Conservation (phyloP, 2,888 invertebrate species). For the Galeruca laticollis region DNA sequence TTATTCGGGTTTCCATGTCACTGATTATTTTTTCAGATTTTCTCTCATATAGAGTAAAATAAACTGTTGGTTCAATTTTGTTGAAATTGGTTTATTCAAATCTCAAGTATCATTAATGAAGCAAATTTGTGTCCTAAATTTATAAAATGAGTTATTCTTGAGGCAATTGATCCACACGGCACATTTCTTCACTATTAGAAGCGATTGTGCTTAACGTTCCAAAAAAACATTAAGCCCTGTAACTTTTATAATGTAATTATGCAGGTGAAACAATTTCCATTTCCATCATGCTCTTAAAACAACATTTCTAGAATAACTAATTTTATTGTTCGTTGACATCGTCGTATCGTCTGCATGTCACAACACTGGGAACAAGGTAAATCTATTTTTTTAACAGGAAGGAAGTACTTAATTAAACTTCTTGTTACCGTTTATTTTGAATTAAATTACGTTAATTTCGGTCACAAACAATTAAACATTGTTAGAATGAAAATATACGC, state of each 20-base stretch:
- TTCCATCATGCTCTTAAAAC: slow-evolving; percentile 16
- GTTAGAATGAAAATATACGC: slow-evolving; percentile 46
- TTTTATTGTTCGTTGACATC: slow-evolving; percentile 37
- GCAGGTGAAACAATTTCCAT: neutral
- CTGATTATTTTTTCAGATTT: too few species aligned
- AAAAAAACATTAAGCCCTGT: too few species aligned
- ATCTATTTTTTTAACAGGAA: slow-evolving; percentile 45
- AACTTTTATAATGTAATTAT: neutral
- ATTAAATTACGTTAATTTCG: slow-evolving; percentile 49
- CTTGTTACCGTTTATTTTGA: slow-evolving; percentile 49
- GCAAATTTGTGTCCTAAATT: too few species aligned
- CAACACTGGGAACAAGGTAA: slow-evolving; percentile 35
- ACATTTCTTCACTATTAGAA: too few species aligned
- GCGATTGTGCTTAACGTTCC: too few species aligned
- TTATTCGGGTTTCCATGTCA: too few species aligned
- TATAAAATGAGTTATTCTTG: too few species aligned
- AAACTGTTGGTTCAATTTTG: too few species aligned
- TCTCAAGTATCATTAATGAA: too few species aligned
- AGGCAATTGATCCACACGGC: too few species aligned
- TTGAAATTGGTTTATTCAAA: too few species aligned
- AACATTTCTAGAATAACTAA: slow-evolving; percentile 30
- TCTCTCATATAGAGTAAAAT: too few species aligned
- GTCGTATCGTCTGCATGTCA: slow-evolving; percentile 33
- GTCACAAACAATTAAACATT: slow-evolving; percentile 55
- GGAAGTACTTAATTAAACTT: slow-evolving; percentile 53